These are phyloP conservation scores for Amiota minor DNA, from an alignment of 2,888 invertebrate genomes.

Conservation along the genomic window DNA sequence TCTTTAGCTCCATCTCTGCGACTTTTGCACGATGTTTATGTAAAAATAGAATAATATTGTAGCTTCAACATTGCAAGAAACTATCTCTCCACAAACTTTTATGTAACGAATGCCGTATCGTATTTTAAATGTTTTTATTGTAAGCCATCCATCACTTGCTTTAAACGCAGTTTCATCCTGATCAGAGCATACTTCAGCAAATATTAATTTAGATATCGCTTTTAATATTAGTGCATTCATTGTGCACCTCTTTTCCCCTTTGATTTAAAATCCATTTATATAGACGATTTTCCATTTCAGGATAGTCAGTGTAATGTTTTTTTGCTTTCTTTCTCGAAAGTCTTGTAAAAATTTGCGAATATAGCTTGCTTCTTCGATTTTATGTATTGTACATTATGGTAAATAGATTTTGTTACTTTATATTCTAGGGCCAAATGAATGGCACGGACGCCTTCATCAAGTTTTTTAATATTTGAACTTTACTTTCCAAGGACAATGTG, in stretches of 20 bases:
- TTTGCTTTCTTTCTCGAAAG: neutral
- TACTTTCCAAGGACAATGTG: too few species aligned
- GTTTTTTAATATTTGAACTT: neutral
- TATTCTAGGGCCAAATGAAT: neutral
- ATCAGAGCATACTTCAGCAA: neutral
- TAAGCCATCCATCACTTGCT: constrained; percentile 15
- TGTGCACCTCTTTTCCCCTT: neutral
- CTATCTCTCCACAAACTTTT: too few species aligned
- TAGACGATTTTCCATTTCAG: neutral
- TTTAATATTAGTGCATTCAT: neutral
- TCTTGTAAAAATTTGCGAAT: neutral
- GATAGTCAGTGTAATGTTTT: neutral
- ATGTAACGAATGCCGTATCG: constrained; percentile 3
- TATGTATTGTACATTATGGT: too few species aligned
- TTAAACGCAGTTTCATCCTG: neutral
- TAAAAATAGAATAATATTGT: constrained; percentile 26
- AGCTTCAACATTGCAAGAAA: constrained; percentile 24
- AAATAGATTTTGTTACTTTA: neutral
- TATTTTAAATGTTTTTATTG: too few species aligned
- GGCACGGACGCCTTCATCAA: neutral
- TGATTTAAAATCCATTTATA: neutral
- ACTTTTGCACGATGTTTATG: constrained; percentile 30
- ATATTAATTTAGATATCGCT: neutral
- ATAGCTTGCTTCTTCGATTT: neutral
- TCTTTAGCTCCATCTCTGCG: constrained; percentile 30